These are phyloP conservation scores for Idaea biselata DNA, from an alignment of 2,888 invertebrate genomes.

Conservation along the genomic window DNA sequence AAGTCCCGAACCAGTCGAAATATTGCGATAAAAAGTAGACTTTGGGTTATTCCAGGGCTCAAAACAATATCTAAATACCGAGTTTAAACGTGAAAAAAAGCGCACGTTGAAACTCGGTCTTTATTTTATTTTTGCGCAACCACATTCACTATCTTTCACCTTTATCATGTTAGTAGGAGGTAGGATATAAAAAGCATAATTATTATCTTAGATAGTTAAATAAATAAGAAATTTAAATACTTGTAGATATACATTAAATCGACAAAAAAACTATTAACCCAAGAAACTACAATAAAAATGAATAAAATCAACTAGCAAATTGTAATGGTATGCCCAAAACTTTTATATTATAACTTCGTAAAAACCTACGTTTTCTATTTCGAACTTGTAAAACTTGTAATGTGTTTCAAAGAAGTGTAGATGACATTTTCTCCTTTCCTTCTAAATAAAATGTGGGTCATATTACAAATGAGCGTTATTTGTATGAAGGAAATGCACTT, in stretches of 20 bases:
- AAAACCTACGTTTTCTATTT: neutral
- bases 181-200: too few relatives aligned
- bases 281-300: neutral
- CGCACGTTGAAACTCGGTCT: too few relatives aligned
- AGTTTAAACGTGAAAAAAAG: too few relatives aligned
- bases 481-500: neutral
- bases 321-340: neutral
- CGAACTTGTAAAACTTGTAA: neutral
- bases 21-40: too few relatives aligned
- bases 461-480: neutral
- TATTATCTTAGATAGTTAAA: too few relatives aligned
- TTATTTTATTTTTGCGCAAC: too few relatives aligned
- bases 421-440: neutral
- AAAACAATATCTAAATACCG: too few relatives aligned
- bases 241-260: too few relatives aligned
- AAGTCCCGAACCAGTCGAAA: too few relatives aligned
- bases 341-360: neutral
- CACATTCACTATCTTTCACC: neutral
- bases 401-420: constrained; percentile 1
- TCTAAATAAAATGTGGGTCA: neutral
- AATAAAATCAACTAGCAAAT: neutral
- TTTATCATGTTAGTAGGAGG: neutral
- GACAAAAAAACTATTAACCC: neutral
- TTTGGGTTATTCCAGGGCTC: too few relatives aligned
- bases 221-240: too few relatives aligned